A percentile compares a stretch with the other conserved stretches of the same genome.
Evolutionary conservation across 2,797 vertebrate species (phyloP).

Genomic region (Macropodus opercularis): DNA sequence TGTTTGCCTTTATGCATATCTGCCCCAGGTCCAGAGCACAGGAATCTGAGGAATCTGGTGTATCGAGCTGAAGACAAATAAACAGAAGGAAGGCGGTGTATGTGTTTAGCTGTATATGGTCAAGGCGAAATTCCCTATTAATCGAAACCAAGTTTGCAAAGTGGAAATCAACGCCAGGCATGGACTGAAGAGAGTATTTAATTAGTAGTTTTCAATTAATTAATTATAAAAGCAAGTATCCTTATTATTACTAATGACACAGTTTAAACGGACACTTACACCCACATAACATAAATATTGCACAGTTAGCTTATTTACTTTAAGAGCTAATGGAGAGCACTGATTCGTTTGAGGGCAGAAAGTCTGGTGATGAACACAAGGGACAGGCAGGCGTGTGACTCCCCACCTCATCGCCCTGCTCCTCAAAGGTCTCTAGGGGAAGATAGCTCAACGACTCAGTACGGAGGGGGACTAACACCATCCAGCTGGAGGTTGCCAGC

Average conservation of each 20-base stretch:
- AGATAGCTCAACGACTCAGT: conserved; percentile 54
- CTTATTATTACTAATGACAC: background rate
- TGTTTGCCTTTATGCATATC: conserved; percentile 55
- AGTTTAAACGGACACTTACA: conserved; percentile 11
- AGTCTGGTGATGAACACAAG: conserved; percentile 62
- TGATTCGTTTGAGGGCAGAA: conserved; percentile 29
- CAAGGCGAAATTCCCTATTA: conserved; percentile 10
- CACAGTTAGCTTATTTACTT: conserved; percentile 60
- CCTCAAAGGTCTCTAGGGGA: conserved; percentile 59
- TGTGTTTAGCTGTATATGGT: conserved; percentile 36
- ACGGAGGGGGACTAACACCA: conserved; percentile 58
- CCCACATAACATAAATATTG: conserved; percentile 20
- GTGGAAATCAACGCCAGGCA: background rate
- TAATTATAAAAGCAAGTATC: background rate
- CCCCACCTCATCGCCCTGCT: conserved; percentile 32
- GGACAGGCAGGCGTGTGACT: conserved; percentile 38
- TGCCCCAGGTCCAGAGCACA: conserved; percentile 45
- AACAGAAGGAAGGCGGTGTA: conserved; percentile 36
- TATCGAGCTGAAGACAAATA: conserved; percentile 53
- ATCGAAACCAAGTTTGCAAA: conserved; percentile 1
- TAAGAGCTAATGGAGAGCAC: conserved; percentile 53
- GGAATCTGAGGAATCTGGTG: conserved; percentile 61
- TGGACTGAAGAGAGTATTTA: too few relatives aligned
- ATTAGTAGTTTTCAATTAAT: background rate
- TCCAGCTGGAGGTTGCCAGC: conserved; percentile 73